Conservation (phyloP, 23 tunicate species). For the Trididemnum clinides region DNA sequence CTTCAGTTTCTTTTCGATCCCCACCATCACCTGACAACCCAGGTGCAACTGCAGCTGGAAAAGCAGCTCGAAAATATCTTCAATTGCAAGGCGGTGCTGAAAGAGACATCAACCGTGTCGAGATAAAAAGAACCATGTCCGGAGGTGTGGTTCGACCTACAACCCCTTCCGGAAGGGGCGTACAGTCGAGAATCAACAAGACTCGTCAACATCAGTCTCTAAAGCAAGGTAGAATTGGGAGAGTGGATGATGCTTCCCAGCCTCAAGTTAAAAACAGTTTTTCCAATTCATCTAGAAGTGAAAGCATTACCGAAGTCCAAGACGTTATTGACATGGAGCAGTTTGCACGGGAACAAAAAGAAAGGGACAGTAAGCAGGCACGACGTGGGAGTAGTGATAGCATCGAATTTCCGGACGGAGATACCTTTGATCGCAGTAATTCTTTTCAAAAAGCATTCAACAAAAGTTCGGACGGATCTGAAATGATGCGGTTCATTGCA, state of each 20-base stretch:
- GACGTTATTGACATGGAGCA: slow-evolving; percentile 5
- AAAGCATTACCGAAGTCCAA: neutral
- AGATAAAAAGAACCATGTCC: neutral
- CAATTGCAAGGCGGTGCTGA: neutral
- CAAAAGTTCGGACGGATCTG: slow-evolving; percentile 34
- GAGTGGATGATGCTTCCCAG: no score
- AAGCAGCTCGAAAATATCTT: slow-evolving; percentile 1
- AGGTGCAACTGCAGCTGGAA: neutral
- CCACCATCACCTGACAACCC: neutral
- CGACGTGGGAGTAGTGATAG: neutral
- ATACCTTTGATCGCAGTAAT: neutral
- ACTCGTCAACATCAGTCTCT: slow-evolving; percentile 9
- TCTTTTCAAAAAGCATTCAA: neutral
- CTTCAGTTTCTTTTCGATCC: no score
- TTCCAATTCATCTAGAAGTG: neutral
- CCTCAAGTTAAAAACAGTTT: neutral
- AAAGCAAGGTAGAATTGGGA: neutral
- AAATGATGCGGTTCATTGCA: slow-evolving; percentile 14
- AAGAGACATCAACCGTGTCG: neutral
- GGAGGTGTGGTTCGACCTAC: neutral
- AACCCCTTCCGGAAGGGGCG: neutral
- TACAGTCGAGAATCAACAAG: neutral
- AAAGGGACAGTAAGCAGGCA: neutral
- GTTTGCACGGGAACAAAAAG: neutral
- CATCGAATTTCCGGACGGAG: neutral